Evolutionary conservation across 2,888 invertebrate genomes (phyloP).

Genomic region (Melanchra persicariae): DNA sequence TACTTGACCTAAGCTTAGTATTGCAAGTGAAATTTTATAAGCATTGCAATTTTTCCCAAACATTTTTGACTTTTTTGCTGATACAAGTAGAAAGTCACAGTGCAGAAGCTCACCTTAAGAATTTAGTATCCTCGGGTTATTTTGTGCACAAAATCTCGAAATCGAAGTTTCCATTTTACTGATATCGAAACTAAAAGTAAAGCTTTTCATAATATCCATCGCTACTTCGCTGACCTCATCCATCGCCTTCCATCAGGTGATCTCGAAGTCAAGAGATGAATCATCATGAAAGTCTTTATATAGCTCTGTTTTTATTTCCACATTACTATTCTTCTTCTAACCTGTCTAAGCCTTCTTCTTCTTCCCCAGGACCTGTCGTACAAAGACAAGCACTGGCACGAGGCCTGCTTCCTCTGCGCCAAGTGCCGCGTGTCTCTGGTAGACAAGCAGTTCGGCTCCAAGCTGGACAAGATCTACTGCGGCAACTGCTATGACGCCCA

Average conservation of each 20-base stretch:
- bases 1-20: background rate
- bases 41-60: too few species aligned
- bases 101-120: background rate
- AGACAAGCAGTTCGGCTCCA: slow-evolving; percentile 99
- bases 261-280: too few species aligned
- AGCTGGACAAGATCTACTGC: slow-evolving; percentile 99
- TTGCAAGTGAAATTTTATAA: too few species aligned
- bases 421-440: slow-evolving; percentile 99
- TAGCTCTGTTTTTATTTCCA: too few species aligned
- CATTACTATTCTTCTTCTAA: background rate
- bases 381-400: slow-evolving; percentile 99
- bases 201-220: too few species aligned
- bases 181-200: too few species aligned
- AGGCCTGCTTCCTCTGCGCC: slow-evolving; percentile 99
- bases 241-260: too few species aligned
- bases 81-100: background rate
- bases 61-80: too few species aligned
- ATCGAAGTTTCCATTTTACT: too few species aligned
- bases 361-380: slow-evolving; percentile 98
- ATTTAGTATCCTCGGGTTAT: background rate
- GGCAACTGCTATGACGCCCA: slow-evolving; percentile 99
- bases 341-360: background rate
- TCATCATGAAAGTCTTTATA: too few species aligned
- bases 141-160: background rate
- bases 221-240: too few species aligned